Evolutionary conservation across 2,888 invertebrate species (phyloP).

Genomic region (Agriopis marginaria): DNA sequence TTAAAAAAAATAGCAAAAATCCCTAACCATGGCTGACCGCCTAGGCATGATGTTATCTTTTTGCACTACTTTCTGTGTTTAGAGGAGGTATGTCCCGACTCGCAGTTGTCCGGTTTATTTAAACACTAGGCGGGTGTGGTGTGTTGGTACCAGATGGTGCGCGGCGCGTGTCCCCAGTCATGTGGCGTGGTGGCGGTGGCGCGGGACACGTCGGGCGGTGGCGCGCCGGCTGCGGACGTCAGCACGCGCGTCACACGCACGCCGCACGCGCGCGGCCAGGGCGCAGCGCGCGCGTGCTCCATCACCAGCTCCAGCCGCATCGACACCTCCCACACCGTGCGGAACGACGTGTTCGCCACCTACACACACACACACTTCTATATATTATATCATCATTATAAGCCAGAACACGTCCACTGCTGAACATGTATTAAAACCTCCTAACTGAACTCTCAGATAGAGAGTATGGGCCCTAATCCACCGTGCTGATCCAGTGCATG

Average conservation of each 20-base stretch:
- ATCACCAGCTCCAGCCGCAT: constrained; percentile 61
- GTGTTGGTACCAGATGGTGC: constrained; percentile 63
- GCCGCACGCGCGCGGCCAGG: constrained; percentile 64
- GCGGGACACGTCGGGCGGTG: constrained; percentile 44
- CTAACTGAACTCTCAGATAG: no score
- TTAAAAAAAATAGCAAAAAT: no score
- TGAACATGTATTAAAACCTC: no score
- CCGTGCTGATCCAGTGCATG: no score
- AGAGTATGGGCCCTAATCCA: no score
- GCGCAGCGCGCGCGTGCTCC: constrained; percentile 50
- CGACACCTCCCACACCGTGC: constrained; percentile 73
- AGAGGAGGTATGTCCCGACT: no score
- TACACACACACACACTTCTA: constrained; percentile 39
- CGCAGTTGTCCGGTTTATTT: no score
- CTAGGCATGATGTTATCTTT: no score
- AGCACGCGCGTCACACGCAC: constrained; percentile 58
- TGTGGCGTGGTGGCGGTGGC: constrained; percentile 47
- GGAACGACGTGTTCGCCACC: constrained; percentile 75
- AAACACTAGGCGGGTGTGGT: background rate
- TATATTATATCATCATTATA: no score
- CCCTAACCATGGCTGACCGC: no score
- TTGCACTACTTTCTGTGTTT: no score
- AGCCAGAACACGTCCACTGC: no score
- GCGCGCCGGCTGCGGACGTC: constrained; percentile 37
- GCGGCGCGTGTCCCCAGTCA: constrained; percentile 77